A percentile compares a stretch with the other conserved stretches of the same genome.
Evolutionary conservation across 1,140 invertebrate species (phyloP).

Genomic region (Dysdera silvatica): DNA sequence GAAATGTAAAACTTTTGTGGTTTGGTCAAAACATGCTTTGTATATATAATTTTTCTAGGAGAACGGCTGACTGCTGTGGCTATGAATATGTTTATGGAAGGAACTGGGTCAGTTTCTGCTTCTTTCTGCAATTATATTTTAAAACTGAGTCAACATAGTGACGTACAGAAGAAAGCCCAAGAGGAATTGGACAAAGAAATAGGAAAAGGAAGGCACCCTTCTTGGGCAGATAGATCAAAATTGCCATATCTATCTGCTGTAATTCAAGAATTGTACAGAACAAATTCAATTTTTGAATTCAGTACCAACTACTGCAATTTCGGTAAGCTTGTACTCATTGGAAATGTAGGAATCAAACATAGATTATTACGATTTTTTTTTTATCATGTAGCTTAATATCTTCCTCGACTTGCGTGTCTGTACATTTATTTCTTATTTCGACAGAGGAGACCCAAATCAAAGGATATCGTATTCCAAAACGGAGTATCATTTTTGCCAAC

Average conservation of each 20-base stretch:
- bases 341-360: too few species aligned
- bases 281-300: not conserved
- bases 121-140: not conserved
- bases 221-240: conserved; percentile 15
- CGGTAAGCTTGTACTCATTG: too few species aligned
- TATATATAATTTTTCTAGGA: not conserved
- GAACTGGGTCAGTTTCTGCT: not conserved
- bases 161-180: conserved; percentile 37
- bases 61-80: not conserved
- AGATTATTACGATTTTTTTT: too few species aligned
- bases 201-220: conserved; percentile 32
- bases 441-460: conserved; percentile 24
- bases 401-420: too few species aligned
- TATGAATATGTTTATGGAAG: conserved; percentile 13
- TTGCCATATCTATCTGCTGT: conserved; percentile 34
- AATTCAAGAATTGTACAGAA: conserved; percentile 13
- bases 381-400: too few species aligned
- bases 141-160: not conserved
- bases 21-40: too few species aligned
- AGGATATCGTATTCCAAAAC: conserved; percentile 42
- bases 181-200: conserved; percentile 40
- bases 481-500: conserved; percentile 42
- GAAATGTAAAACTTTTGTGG: too few species aligned
- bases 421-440: not conserved
- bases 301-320: conserved; percentile 19